Conservation (phyloP, 2,797 vertebrate species). For the Siniperca obscura region DNA sequence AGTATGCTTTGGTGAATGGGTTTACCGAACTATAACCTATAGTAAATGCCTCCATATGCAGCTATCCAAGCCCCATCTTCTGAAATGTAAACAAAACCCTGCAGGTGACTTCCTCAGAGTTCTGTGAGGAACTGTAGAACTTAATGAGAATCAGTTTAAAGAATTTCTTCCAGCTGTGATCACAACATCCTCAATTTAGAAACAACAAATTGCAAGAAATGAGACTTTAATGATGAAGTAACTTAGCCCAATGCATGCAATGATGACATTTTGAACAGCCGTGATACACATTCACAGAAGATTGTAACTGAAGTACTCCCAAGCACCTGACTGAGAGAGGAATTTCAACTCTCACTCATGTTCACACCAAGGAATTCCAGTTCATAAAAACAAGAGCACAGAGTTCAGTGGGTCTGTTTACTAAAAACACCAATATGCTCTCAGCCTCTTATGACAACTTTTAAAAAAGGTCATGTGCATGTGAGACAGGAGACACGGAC, state of each 20-base stretch:
- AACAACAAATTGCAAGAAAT: constrained; percentile 23
- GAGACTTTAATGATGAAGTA: constrained; percentile 26
- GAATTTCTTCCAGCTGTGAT: constrained; percentile 21
- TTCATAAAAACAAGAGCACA: constrained; percentile 39
- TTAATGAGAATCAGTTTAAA: not conserved
- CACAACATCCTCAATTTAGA: not conserved
- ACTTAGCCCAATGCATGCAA: not conserved
- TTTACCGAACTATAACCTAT: constrained; percentile 33
- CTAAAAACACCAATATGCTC: constrained; percentile 43
- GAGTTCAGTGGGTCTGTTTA: constrained; percentile 57
- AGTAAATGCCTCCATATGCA: constrained; percentile 44
- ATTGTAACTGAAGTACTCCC: constrained; percentile 19
- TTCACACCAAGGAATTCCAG: constrained; percentile 49
- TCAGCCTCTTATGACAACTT: constrained; percentile 33
- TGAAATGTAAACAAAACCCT: constrained; percentile 47
- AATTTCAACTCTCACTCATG: constrained; percentile 41
- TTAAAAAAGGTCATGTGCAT: constrained; percentile 47
- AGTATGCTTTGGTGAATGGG: constrained; percentile 20
- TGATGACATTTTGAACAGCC: constrained; percentile 20
- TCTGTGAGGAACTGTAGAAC: constrained; percentile 1
- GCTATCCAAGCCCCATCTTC: constrained; percentile 45
- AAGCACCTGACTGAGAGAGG: constrained; percentile 61
- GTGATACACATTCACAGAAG: constrained; percentile 2
- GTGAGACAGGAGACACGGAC: constrained; percentile 42
- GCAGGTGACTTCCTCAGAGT: constrained; percentile 18